These are phyloP conservation scores for Harpagoxenus sublaevis DNA, from an alignment of 2,888 invertebrate species.

Conservation along the genomic window DNA sequence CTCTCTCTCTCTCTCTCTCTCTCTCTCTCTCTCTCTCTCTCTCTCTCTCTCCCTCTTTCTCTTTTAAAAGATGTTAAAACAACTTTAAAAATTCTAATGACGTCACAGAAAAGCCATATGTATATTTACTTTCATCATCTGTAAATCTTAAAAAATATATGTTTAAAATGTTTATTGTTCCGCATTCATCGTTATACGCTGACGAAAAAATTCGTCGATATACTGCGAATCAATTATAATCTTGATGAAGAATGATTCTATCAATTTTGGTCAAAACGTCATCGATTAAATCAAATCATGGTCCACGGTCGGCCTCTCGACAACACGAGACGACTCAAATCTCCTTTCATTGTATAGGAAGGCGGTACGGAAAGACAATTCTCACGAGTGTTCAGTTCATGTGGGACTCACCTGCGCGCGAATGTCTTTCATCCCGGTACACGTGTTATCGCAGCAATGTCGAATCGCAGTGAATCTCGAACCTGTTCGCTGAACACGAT, in stretches of 20 bases:
- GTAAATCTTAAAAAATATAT: background rate
- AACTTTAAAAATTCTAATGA: background rate
- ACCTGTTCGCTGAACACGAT: slow-evolving; percentile 57
- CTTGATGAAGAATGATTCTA: background rate
- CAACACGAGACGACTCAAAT: background rate
- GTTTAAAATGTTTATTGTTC: background rate
- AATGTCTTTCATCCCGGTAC: slow-evolving; percentile 78
- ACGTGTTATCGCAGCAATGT: slow-evolving; percentile 50
- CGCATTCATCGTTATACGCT: background rate
- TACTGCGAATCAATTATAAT: background rate
- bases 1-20: too few relatives aligned
- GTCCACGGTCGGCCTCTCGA: background rate
- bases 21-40: too few relatives aligned
- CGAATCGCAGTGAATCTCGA: background rate
- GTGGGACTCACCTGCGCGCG: slow-evolving; percentile 74
- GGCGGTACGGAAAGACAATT: background rate
- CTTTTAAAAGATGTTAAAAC: background rate
- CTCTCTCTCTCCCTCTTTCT: too few relatives aligned
- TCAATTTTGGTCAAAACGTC: background rate
- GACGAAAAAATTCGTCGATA: background rate
- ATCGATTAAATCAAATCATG: background rate
- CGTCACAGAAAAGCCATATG: background rate
- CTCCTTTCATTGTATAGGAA: background rate
- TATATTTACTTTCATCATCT: background rate
- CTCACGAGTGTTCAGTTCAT: background rate